A percentile compares a stretch with the other conserved stretches of the same genome.
phyloP scores from a whole-genome alignment of 2,113 vertebrate species.

The Vimba vimba region DNA sequence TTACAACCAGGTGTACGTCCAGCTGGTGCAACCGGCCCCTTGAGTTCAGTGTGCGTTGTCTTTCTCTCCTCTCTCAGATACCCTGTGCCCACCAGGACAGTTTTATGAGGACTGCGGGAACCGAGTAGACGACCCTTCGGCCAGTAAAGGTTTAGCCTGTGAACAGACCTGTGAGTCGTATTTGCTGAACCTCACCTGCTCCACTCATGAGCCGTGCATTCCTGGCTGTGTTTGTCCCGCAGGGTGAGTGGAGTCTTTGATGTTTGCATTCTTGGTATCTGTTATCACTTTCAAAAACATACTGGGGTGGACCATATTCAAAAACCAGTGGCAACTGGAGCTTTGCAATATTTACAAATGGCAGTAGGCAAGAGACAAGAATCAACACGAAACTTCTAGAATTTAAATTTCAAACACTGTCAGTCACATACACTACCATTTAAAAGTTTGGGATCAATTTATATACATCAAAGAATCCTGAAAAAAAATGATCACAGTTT shows the following conservation, averaged over 20 bases:
- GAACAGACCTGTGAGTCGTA: constrained; percentile 91
- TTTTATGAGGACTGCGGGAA: constrained; percentile 87
- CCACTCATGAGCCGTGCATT: constrained; percentile 83
- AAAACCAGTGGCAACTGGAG: not conserved
- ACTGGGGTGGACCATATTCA: not conserved
- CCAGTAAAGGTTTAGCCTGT: constrained; percentile 77
- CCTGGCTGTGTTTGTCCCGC: constrained; percentile 88
- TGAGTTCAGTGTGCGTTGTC: not conserved
- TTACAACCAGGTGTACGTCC: no score
- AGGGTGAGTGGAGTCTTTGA: constrained; percentile 79
- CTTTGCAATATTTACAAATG: not conserved
- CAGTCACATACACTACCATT: not conserved
- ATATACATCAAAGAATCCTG: not conserved
- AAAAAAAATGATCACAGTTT: not conserved
- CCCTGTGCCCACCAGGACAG: constrained; percentile 83
- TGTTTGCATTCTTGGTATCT: not conserved
- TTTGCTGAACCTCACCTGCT: constrained; percentile 88
- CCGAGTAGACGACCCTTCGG: constrained; percentile 57
- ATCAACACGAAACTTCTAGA: no score
- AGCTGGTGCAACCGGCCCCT: no score
- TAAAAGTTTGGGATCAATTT: not conserved
- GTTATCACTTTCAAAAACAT: constrained; percentile 4
- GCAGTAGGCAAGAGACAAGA: not conserved
- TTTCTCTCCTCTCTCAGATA: constrained; percentile 64
- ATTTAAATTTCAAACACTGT: not conserved